A percentile compares a stretch with the other conserved stretches of the same genome.
Conservation (phyloP, 2,797 vertebrate species). For the Myotis planiceps region DNA sequence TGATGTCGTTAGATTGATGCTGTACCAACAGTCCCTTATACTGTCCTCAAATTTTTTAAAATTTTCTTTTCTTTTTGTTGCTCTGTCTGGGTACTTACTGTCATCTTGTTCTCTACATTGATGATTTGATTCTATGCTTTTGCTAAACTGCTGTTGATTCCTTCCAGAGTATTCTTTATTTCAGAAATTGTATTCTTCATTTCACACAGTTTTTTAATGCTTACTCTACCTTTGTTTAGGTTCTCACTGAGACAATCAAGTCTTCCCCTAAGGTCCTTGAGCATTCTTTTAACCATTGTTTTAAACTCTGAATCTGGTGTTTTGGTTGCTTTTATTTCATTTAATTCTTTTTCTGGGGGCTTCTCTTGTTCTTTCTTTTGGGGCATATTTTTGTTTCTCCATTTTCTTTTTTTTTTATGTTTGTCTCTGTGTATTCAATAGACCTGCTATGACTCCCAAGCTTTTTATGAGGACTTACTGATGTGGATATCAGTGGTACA, state of each 20-base stretch:
- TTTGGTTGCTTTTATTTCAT: background rate
- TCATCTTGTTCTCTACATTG: background rate
- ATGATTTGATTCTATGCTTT: background rate
- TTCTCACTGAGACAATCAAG: background rate
- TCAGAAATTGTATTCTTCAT: background rate
- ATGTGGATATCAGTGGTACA: too few relatives aligned
- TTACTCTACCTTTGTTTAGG: background rate
- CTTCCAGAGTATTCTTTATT: background rate
- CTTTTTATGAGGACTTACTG: background rate
- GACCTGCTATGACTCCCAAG: background rate
- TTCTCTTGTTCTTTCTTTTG: background rate
- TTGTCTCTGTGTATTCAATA: background rate
- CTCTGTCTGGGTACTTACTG: background rate
- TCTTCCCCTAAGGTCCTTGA: background rate
- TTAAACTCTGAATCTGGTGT: background rate
- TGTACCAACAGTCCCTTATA: background rate
- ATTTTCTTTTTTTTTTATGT: background rate
- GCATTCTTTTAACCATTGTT: background rate
- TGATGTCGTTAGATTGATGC: background rate
- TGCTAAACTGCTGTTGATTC: background rate
- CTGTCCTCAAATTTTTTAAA: background rate
- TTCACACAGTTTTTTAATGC: background rate
- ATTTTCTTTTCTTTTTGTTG: background rate
- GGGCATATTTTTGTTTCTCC: background rate
- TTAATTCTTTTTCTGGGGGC: background rate